Evolutionary conservation across 2,797 vertebrate genomes (phyloP).

Genomic region (Philypnodon macrostomus): DNA sequence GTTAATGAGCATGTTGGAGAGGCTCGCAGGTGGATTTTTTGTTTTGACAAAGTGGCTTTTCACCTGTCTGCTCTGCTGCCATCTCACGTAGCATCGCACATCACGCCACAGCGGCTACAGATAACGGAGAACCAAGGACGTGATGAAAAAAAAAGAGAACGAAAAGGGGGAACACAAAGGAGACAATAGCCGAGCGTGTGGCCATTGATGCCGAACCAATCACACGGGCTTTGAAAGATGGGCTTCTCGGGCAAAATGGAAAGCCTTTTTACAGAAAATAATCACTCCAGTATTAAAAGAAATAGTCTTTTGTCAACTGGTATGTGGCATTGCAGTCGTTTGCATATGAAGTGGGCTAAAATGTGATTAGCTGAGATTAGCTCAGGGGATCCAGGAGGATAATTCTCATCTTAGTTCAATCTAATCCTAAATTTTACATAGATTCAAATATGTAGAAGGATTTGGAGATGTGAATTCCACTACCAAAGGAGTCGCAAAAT

Average conservation of each 20-base stretch:
- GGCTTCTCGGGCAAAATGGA: neutral
- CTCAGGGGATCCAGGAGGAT: too few species aligned
- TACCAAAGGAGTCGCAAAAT: too few species aligned
- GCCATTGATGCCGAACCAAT: conserved; percentile 7
- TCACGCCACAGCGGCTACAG: conserved; percentile 2
- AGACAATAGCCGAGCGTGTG: neutral
- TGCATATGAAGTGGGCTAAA: too few species aligned
- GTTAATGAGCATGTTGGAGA: neutral
- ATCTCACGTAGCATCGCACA: conserved; percentile 12
- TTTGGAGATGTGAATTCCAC: too few species aligned
- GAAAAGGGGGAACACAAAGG: conserved; percentile 2
- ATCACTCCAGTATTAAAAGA: too few species aligned
- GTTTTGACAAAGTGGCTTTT: conserved; percentile 11
- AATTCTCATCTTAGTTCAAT: too few species aligned
- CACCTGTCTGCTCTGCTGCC: conserved; percentile 10
- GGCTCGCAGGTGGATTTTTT: neutral
- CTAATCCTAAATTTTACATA: too few species aligned
- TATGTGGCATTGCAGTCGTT: too few species aligned
- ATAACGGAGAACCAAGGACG: conserved; percentile 8
- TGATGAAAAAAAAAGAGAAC: neutral
- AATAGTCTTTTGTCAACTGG: too few species aligned
- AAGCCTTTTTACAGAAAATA: too few species aligned
- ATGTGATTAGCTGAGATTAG: too few species aligned
- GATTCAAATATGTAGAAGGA: too few species aligned
- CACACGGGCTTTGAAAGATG: neutral